Conservation (phyloP, 2,797 vertebrate genomes). For the Oceanodroma leucorhoa region DNA sequence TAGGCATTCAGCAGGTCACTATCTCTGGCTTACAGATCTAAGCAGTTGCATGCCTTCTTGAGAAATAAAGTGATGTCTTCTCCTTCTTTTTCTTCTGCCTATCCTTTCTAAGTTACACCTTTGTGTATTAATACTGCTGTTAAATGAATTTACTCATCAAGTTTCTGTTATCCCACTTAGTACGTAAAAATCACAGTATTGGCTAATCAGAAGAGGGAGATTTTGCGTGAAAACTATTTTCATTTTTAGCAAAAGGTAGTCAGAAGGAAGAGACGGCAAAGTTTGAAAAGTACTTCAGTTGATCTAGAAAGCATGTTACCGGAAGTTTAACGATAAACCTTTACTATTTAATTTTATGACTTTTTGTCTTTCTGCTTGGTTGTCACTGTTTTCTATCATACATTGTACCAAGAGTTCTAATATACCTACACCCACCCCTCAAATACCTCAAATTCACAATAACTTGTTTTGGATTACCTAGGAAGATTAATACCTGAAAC, state of each 20-base stretch:
- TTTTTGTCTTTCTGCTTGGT: neutral
- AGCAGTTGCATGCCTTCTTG: neutral
- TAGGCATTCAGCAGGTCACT: neutral
- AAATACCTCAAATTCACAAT: neutral
- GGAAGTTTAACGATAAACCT: neutral
- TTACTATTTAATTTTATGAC: neutral
- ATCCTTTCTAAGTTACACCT: neutral
- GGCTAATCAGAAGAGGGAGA: neutral
- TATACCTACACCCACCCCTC: neutral
- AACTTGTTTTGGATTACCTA: neutral
- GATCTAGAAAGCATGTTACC: neutral
- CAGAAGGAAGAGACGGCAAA: neutral
- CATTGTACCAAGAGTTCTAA: neutral
- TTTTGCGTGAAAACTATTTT: neutral
- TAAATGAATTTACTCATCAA: neutral
- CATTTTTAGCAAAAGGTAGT: neutral
- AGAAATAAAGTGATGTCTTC: neutral
- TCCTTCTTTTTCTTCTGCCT: neutral
- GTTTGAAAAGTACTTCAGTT: neutral
- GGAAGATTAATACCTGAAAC: neutral
- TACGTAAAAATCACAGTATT: neutral
- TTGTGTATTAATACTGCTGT: neutral
- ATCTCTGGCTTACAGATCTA: neutral
- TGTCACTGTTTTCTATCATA: neutral
- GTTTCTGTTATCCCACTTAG: neutral